Base-by-base conservation (phyloP, 2,888 invertebrate genomes). In the Tineola bisselliella region DNA sequence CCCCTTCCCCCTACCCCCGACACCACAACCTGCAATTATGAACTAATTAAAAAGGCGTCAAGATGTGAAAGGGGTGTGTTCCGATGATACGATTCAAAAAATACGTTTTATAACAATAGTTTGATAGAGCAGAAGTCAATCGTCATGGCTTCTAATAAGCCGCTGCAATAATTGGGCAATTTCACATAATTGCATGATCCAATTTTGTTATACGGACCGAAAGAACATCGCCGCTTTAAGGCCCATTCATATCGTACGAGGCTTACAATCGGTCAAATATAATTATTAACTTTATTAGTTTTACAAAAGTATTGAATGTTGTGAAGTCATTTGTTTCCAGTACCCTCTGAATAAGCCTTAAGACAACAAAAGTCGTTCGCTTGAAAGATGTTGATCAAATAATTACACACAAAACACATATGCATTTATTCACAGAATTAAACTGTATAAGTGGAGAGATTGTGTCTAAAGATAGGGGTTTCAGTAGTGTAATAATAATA, bases 81-180 rank as follows among this genome's bases (percentile, higher is more conserved):
- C 38, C 2, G 25, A 25, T 6, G 25, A 10, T 38, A 25, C 25
- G 25, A 25, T 25, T 25, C 25, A 25, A 25, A 25, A 4, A 38
- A 38, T n/a, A n/a, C n/a, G 6, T 38, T 38, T 38, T 38, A 38
- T 10, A 38, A 38, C 38, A 38, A 38, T 38, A n/a, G 38, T 12
- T 38, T 38, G 3, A 38, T 38, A 38, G n/a, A n/a, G 38, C 2
- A 1, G 68, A 75, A 76, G 72, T 67, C 72, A 70, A 70, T 65
- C 82, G 84, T 84, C 84, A 84, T 84, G 66, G 74, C 72, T 72
- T 70, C 74, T 84, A 84, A 84, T 84, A 84, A 84, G 84, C 84
- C 75, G 65, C 68, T 66, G 64, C 62, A 75, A 75, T 81, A 78
- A 80, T 79, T 75, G 77, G 72, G 76, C 76, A 75, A 76, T 75